Conservation (phyloP, 1,140 invertebrate species). For the Matsumurasca onukii region DNA sequence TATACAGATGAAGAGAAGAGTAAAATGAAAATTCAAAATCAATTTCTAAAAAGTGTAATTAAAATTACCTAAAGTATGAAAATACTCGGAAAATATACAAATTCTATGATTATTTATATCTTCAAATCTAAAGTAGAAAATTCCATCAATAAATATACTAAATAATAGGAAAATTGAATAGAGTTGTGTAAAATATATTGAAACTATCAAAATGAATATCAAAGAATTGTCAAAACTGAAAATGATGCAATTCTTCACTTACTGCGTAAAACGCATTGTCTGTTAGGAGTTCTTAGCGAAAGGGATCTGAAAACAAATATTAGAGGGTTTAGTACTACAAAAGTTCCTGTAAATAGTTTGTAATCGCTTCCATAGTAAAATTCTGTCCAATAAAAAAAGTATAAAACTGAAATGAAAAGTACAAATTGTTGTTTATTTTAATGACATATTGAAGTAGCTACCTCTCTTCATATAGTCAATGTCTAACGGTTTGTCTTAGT, state of each 20-base stretch:
- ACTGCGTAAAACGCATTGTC: constrained; percentile 20
- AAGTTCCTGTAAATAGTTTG: no score
- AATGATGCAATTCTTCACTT: constrained; percentile 27
- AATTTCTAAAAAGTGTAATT: constrained; percentile 18
- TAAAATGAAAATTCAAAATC: constrained; percentile 19
- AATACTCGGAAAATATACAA: constrained; percentile 17
- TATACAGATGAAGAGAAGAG: constrained; percentile 23
- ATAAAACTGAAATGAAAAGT: no score
- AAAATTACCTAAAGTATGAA: constrained; percentile 8
- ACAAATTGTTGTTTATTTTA: no score
- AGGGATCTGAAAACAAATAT: constrained; percentile 28
- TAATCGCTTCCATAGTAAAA: no score
- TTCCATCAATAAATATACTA: constrained; percentile 21
- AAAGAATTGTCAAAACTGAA: constrained; percentile 7
- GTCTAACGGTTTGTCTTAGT: no score
- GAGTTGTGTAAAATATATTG: constrained; percentile 21
- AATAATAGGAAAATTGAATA: constrained; percentile 21
- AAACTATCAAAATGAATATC: constrained; percentile 15
- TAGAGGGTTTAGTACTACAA: constrained; percentile 16
- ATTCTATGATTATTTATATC: constrained; percentile 12
- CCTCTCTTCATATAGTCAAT: no score
- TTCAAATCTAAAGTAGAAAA: constrained; percentile 24
- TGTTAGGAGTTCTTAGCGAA: constrained; percentile 9
- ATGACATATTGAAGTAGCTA: no score
- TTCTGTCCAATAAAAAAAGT: no score